phyloP scores from a whole-genome alignment of 2,797 vertebrate genomes.

The Chelidonichthys spinosus region DNA sequence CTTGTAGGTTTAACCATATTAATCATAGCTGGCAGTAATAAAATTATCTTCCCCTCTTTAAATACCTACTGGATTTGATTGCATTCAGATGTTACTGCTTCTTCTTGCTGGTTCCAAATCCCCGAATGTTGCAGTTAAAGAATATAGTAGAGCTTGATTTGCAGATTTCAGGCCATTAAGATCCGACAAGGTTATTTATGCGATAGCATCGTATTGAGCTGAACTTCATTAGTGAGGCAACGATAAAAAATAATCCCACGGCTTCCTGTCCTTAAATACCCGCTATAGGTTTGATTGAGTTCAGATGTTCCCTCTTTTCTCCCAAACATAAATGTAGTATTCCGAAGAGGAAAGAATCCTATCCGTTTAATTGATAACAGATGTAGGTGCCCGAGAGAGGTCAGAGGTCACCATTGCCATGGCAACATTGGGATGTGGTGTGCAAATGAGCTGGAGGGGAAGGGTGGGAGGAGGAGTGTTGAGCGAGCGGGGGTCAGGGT shows the following conservation, averaged over 20 bases:
- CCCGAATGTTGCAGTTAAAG: slow-evolving; percentile 11
- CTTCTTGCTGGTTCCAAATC: slow-evolving; percentile 25
- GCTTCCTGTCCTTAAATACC: slow-evolving; percentile 45
- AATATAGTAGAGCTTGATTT: slow-evolving; percentile 19
- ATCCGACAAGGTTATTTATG: slow-evolving; percentile 23
- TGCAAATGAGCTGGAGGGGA: slow-evolving; percentile 66
- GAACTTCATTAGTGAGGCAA: slow-evolving; percentile 18
- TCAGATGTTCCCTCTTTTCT: slow-evolving; percentile 51
- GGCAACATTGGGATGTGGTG: slow-evolving; percentile 75
- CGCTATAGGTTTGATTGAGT: slow-evolving; percentile 44
- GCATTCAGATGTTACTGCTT: slow-evolving; percentile 35
- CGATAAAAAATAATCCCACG: slow-evolving; percentile 37
- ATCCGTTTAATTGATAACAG: slow-evolving; percentile 86
- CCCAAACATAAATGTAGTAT: slow-evolving; percentile 31
- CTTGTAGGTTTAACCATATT: slow-evolving; percentile 29
- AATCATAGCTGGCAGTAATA: slow-evolving; percentile 21
- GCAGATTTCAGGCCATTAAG: slow-evolving; percentile 20
- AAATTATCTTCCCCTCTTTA: slow-evolving; percentile 36
- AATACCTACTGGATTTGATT: slow-evolving; percentile 41
- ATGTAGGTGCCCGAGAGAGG: slow-evolving; percentile 83
- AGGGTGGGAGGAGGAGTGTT: slow-evolving; percentile 47
- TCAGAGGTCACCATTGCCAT: slow-evolving; percentile 82
- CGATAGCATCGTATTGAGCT: slow-evolving; percentile 25
- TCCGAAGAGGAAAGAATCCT: slow-evolving; percentile 69
- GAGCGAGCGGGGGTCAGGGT: slow-evolving; percentile 73